These are phyloP conservation scores for Galleria mellonella DNA, from an alignment of 1,140 invertebrate species.

Conservation along the genomic window DNA sequence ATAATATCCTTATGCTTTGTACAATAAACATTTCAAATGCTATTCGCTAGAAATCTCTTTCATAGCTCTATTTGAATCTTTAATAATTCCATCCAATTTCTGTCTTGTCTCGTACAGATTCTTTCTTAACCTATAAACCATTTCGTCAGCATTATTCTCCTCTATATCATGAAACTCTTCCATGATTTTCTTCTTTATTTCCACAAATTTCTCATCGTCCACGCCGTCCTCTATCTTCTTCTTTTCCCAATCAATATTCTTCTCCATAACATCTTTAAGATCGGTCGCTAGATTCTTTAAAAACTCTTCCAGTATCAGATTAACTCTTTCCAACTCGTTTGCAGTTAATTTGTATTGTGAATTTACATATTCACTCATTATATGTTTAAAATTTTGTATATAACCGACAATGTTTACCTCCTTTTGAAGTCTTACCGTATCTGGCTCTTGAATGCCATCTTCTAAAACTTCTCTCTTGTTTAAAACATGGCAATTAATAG, in stretches of 20 bases:
- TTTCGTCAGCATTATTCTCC: constrained; percentile 16
- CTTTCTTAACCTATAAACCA: constrained; percentile 23
- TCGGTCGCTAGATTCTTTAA: constrained; percentile 24
- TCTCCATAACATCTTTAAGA: constrained; percentile 21
- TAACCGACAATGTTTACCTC: neutral
- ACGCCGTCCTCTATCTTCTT: constrained; percentile 25
- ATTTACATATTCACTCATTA: neutral
- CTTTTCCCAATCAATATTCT: constrained; percentile 3
- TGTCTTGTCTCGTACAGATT: constrained; percentile 22
- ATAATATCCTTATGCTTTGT: too few relatives aligned
- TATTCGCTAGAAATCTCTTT: too few relatives aligned
- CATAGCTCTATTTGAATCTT: neutral
- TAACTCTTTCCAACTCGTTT: constrained; percentile 17
- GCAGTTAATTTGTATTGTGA: neutral
- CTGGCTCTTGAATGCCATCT: neutral
- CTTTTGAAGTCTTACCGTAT: neutral
- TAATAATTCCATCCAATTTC: constrained; percentile 24
- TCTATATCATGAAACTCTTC: constrained; percentile 22
- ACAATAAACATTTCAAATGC: too few relatives aligned
- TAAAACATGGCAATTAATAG: neutral
- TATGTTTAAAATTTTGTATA: neutral
- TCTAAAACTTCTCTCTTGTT: neutral
- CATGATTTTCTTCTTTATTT: constrained; percentile 20
- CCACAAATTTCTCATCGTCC: constrained; percentile 23
- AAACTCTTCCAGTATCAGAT: constrained; percentile 21